Conservation (phyloP, 2,797 vertebrate genomes). For the Pantherophis vulpinus region DNA sequence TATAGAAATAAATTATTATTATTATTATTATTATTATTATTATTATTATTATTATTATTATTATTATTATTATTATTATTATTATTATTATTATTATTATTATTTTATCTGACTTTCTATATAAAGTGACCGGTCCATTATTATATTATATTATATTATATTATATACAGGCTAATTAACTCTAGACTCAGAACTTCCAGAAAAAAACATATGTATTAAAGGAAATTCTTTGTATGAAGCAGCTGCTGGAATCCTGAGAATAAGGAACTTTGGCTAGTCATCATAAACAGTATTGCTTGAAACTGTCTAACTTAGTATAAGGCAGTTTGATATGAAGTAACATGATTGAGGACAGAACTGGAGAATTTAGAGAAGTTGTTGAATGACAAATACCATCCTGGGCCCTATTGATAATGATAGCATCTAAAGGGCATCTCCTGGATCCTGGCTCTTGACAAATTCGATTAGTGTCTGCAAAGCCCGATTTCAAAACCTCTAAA, state of each 20-base stretch:
- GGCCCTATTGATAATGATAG: background rate
- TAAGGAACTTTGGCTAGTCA: background rate
- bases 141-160: too few relatives aligned
- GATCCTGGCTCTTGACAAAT: background rate
- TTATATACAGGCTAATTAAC: background rate
- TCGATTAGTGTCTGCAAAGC: background rate
- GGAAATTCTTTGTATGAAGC: background rate
- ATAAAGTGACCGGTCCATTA: background rate
- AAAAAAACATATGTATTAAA: background rate
- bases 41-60: too few relatives aligned
- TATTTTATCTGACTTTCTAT: background rate
- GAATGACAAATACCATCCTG: background rate
- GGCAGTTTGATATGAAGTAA: background rate
- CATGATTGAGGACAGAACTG: background rate
- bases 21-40: too few relatives aligned
- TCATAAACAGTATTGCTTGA: background rate
- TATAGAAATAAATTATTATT: too few relatives aligned
- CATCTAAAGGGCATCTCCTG: background rate
- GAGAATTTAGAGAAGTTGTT: background rate
- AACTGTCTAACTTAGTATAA: background rate
- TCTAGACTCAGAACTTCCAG: background rate
- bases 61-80: too few relatives aligned
- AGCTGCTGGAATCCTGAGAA: background rate
- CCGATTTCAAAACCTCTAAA: background rate
- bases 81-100: too few relatives aligned